Evolutionary conservation across 2,113 vertebrate genomes (phyloP).

Genomic region (Rana temporaria): DNA sequence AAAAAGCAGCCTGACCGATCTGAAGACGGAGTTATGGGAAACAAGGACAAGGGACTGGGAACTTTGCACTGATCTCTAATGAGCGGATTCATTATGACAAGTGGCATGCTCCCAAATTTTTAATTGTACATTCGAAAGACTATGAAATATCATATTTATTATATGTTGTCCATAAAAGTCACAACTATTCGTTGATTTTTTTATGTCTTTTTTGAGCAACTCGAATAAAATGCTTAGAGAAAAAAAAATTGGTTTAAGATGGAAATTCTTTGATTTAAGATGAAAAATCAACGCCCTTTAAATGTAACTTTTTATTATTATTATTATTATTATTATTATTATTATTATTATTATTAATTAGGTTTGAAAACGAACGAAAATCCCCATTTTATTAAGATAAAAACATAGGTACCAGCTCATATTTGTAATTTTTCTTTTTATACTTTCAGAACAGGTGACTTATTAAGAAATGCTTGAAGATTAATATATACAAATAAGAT

Average conservation of each 20-base stretch:
- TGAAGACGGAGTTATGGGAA: conserved; percentile 55
- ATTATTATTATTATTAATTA: conserved; percentile 73
- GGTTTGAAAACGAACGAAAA: conserved; percentile 66
- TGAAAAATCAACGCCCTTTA: conserved; percentile 56
- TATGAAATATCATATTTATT: conserved; percentile 88
- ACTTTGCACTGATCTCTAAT: conserved; percentile 83
- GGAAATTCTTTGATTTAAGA: conserved; percentile 74
- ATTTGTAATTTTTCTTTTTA: too few relatives aligned
- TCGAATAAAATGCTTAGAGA: conserved; percentile 83
- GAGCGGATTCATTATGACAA: conserved; percentile 75
- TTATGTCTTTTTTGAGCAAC: conserved; percentile 77
- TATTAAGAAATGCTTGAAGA: too few relatives aligned
- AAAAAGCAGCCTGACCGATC: conserved; percentile 65
- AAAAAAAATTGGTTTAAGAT: conserved; percentile 63
- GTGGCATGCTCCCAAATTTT: conserved; percentile 82
- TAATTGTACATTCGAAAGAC: conserved; percentile 75
- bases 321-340: too few relatives aligned
- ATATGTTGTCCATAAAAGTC: conserved; percentile 78
- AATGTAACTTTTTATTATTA: too few relatives aligned
- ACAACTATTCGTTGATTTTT: conserved; percentile 76
- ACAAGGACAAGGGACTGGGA: conserved; percentile 70
- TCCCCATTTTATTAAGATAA: conserved; percentile 69
- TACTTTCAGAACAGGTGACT: too few relatives aligned
- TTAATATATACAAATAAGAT: background rate
- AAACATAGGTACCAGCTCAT: background rate